phyloP scores from a whole-genome alignment of 1,140 invertebrate species.

The Myzus persicae region DNA sequence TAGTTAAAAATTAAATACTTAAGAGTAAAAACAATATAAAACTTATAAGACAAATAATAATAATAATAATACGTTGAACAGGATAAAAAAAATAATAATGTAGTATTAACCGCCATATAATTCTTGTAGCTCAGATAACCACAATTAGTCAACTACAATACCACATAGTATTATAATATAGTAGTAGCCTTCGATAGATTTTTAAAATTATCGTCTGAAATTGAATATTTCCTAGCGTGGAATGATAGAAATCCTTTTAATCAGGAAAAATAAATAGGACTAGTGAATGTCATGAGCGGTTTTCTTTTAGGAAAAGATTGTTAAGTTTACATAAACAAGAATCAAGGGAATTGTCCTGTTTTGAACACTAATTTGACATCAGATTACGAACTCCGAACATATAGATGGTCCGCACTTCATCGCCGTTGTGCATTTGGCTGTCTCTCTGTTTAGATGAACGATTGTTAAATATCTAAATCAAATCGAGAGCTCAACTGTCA shows the following conservation, averaged over 20 bases:
- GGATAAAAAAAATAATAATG: neutral
- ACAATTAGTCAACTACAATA: neutral
- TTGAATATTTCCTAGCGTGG: neutral
- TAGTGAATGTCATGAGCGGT: constrained; percentile 20
- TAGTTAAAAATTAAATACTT: neutral
- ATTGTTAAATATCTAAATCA: constrained; percentile 32
- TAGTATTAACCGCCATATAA: neutral
- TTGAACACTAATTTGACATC: constrained; percentile 26
- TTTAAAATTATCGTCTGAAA: neutral
- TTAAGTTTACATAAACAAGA: neutral
- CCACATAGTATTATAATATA: neutral
- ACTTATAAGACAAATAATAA: neutral
- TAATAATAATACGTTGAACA: constrained; percentile 21
- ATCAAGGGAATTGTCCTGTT: neutral
- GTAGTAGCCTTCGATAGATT: neutral
- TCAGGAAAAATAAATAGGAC: neutral
- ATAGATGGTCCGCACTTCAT: neutral
- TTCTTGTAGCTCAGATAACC: neutral
- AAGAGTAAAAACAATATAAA: constrained; percentile 1
- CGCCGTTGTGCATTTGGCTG: neutral
- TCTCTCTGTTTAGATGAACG: neutral
- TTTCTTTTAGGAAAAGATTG: neutral
- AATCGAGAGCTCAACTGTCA: constrained; percentile 62
- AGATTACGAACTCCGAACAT: neutral
- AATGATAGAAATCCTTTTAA: neutral